Evolutionary conservation across 2,888 invertebrate genomes (phyloP).

Genomic region (Hipparchia sbordonii): DNA sequence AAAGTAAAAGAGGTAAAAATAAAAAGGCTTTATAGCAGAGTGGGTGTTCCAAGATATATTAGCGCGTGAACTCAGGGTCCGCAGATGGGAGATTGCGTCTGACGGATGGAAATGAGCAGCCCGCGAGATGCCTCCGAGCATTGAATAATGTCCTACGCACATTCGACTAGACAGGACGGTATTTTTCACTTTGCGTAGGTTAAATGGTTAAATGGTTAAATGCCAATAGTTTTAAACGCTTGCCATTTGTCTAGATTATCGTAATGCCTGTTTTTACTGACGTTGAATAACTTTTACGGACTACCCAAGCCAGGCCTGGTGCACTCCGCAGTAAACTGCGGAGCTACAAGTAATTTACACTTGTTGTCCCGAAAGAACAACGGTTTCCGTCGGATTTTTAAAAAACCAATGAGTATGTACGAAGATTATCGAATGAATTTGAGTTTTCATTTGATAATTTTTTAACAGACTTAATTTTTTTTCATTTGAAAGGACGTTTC

Average conservation of each 20-base stretch:
- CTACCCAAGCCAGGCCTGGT: too few relatives aligned
- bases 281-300: too few relatives aligned
- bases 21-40: constrained; percentile 34
- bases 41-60: constrained; percentile 55
- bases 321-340: too few relatives aligned
- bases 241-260: constrained; percentile 22
- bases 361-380: too few relatives aligned
- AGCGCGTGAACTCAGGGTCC: constrained; percentile 41
- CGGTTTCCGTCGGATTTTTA: too few relatives aligned
- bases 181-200: constrained; percentile 24
- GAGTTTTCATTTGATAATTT: too few relatives aligned
- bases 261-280: background rate
- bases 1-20: constrained; percentile 18
- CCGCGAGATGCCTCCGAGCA: constrained; percentile 42
- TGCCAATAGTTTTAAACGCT: constrained; percentile 8
- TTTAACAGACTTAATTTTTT: too few relatives aligned
- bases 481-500: too few relatives aligned
- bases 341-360: too few relatives aligned
- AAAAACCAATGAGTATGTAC: too few relatives aligned
- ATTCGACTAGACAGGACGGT: constrained; percentile 44
- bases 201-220: background rate
- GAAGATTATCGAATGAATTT: too few relatives aligned
- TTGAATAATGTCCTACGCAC: constrained; percentile 50
- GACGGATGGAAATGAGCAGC: constrained; percentile 57
- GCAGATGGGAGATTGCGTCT: constrained; percentile 60